These are phyloP conservation scores for Neodontobutis hainanensis DNA, from an alignment of 2,113 vertebrate species.

Conservation along the genomic window DNA sequence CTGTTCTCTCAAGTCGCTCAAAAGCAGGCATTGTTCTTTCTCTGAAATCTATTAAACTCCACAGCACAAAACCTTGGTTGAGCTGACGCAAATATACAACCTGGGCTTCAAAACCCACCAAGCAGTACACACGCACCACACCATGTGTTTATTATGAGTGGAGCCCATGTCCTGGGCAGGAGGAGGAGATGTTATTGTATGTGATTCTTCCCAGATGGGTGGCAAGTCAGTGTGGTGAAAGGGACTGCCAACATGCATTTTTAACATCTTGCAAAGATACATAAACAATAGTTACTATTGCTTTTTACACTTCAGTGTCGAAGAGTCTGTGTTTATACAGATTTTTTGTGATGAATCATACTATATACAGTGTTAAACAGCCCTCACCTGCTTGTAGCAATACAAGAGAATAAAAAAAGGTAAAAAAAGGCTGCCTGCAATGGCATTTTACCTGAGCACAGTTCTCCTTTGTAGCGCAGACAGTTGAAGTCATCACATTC, in stretches of 20 bases:
- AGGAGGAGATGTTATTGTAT: conserved; percentile 55
- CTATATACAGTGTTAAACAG: background rate
- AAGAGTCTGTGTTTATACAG: background rate
- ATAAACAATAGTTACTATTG: conserved; percentile 1
- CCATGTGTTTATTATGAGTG: conserved; percentile 66
- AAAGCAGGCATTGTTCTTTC: conserved; percentile 1
- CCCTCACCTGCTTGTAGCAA: too few relatives aligned
- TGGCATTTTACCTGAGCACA: conserved; percentile 90
- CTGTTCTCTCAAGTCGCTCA: background rate
- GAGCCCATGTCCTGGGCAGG: conserved; percentile 42
- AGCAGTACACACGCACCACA: conserved; percentile 19
- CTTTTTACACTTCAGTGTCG: background rate
- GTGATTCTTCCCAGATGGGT: conserved; percentile 73
- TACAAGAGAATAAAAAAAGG: too few relatives aligned
- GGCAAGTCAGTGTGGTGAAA: conserved; percentile 38
- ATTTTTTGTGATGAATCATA: background rate
- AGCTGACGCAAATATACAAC: conserved; percentile 41
- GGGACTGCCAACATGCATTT: conserved; percentile 14
- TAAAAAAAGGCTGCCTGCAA: background rate
- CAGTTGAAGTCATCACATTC: conserved; percentile 99
- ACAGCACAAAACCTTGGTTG: conserved; percentile 17
- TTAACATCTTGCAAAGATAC: conserved; percentile 19
- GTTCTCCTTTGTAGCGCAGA: conserved; percentile 91
- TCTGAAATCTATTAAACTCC: conserved; percentile 9
- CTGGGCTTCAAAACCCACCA: conserved; percentile 33